phyloP scores from a whole-genome alignment of 1,140 invertebrate genomes.

The Hydropsyche tenuis region DNA sequence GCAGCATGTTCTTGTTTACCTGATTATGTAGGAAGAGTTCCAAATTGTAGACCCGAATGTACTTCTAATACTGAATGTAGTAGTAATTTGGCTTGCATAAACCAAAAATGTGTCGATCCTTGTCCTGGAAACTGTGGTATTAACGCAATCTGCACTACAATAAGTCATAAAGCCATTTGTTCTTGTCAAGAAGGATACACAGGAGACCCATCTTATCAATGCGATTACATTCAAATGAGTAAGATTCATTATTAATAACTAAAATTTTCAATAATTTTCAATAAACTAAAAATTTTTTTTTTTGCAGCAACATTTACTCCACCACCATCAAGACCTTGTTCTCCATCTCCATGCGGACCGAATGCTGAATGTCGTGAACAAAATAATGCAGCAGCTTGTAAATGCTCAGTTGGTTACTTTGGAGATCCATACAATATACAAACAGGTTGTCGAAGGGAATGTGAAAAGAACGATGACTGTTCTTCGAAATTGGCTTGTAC shows the following conservation, averaged over 20 bases:
- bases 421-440: slow-evolving; percentile 71
- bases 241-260: slow-evolving; percentile 40
- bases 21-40: slow-evolving; percentile 76
- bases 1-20: slow-evolving; percentile 78
- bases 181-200: slow-evolving; percentile 62
- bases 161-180: slow-evolving; percentile 69
- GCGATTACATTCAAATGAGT: slow-evolving; percentile 56
- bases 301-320: slow-evolving; percentile 58
- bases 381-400: slow-evolving; percentile 71
- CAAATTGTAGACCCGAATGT: slow-evolving; percentile 79
- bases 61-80: slow-evolving; percentile 73
- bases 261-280: too few relatives aligned
- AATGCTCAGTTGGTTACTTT: slow-evolving; percentile 72
- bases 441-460: slow-evolving; percentile 76
- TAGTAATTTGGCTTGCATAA: slow-evolving; percentile 70
- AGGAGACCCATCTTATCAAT: slow-evolving; percentile 62
- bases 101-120: slow-evolving; percentile 75
- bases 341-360: slow-evolving; percentile 73
- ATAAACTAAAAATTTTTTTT: neutral
- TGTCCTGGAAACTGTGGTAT: slow-evolving; percentile 74
- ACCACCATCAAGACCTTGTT: slow-evolving; percentile 67
- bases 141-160: slow-evolving; percentile 70
- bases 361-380: slow-evolving; percentile 73
- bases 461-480: slow-evolving; percentile 79
- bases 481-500: slow-evolving; percentile 70